A percentile compares a stretch with the other conserved stretches of the same genome.
These are phyloP conservation scores for Ophion costatus DNA, from an alignment of 2,888 invertebrate species.

Conservation along the genomic window DNA sequence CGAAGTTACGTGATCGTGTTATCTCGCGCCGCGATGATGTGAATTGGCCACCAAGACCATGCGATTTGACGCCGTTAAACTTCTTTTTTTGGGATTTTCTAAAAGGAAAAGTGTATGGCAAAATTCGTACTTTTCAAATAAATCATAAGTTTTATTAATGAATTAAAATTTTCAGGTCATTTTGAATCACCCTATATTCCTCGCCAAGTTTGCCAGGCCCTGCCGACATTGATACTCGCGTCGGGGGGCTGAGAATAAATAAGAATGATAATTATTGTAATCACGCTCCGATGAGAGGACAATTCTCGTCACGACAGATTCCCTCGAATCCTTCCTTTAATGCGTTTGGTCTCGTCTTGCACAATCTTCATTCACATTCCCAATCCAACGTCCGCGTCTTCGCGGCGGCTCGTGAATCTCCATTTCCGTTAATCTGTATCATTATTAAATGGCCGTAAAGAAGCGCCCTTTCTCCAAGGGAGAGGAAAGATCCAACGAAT, in stretches of 20 bases:
- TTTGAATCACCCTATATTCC: no score
- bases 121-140: no score
- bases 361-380: slow-evolving; percentile 44
- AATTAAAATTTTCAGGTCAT: no score
- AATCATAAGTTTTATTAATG: no score
- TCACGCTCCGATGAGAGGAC: slow-evolving; percentile 77
- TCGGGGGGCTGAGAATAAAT: slow-evolving; percentile 71
- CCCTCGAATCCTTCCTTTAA: slow-evolving; percentile 5
- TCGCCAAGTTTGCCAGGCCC: no score
- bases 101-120: no score
- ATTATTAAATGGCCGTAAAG: slow-evolving; percentile 74
- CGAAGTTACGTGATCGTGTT: no score
- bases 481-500: slow-evolving; percentile 55
- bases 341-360: neutral
- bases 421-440: slow-evolving; percentile 76
- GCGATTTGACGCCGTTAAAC: no score
- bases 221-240: slow-evolving; percentile 10
- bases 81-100: no score
- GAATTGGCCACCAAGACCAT: no score
- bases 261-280: slow-evolving; percentile 81
- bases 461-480: neutral
- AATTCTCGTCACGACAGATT: slow-evolving; percentile 73
- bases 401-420: slow-evolving; percentile 62
- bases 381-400: slow-evolving; percentile 71
- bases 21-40: no score